Conservation (phyloP, 2,888 invertebrate genomes). For the Ypsolopha sequella region DNA sequence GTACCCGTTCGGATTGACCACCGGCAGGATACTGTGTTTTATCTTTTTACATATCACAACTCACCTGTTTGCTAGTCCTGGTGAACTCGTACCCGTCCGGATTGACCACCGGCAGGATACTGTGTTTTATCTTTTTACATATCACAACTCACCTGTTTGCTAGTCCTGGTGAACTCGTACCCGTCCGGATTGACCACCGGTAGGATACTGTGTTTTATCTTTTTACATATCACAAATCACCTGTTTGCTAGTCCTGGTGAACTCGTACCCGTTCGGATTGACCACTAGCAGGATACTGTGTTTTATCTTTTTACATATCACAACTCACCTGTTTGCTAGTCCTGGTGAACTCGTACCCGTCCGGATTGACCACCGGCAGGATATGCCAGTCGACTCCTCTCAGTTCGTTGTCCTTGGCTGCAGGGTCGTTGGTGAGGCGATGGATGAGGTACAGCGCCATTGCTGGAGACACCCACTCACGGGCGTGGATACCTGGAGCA, state of each 20-base stretch:
- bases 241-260: conserved; percentile 57
- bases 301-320: no score
- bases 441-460: conserved; percentile 71
- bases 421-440: conserved; percentile 51
- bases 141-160: no score
- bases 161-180: conserved; percentile 71
- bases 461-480: conserved; percentile 76
- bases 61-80: no score
- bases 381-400: conserved; percentile 76
- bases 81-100: conserved; percentile 81
- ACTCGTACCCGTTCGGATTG: conserved; percentile 83
- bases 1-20: conserved; percentile 81
- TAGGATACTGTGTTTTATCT: no score
- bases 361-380: conserved; percentile 78
- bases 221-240: no score
- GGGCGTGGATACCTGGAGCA: conserved; percentile 67
- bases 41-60: no score
- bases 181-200: conserved; percentile 82
- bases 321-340: conserved; percentile 31
- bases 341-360: conserved; percentile 77
- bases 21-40: conserved; percentile 72
- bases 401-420: conserved; percentile 44
- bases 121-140: no score
- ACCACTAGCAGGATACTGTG: conserved; percentile 73
- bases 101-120: conserved; percentile 74